Percentiles rank a stretch among this genome's conserved stretches.
phyloP scores from a whole-genome alignment of 2,888 invertebrate species.

The Pristionchus entomophagus region DNA sequence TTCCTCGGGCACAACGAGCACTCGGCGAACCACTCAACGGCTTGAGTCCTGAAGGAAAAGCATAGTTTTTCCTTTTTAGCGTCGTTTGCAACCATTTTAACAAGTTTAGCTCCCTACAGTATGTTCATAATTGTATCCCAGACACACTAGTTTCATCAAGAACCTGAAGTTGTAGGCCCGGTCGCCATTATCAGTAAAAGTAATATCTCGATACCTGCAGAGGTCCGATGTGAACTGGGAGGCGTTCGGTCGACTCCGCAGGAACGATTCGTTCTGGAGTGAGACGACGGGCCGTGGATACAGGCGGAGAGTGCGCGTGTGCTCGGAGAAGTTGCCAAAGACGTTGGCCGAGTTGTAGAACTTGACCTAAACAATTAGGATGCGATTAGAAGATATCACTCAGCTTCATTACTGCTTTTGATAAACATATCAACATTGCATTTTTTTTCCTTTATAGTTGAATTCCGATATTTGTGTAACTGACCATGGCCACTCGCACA shows the following conservation, averaged over 20 bases:
- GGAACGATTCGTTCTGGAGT: conserved; percentile 89
- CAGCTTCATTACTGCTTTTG: no score
- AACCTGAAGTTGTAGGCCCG: no score
- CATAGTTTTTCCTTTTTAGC: no score
- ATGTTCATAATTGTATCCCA: no score
- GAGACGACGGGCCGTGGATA: conserved; percentile 99
- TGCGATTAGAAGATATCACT: not conserved
- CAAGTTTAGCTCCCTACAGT: no score
- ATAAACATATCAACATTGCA: no score
- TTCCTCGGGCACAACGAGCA: conserved; percentile 98
- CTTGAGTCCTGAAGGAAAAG: conserved; percentile 80
- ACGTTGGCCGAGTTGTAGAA: conserved; percentile 98
- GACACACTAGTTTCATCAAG: no score
- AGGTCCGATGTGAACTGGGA: conserved; percentile 92
- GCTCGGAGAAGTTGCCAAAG: conserved; percentile 96
- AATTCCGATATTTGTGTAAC: conserved; percentile 53
- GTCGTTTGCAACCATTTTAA: no score
- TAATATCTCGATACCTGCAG: conserved; percentile 80
- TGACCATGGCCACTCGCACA: conserved; percentile 95
- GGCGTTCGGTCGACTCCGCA: conserved; percentile 91
- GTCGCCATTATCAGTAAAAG: no score
- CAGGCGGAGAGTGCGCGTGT: conserved; percentile 93
- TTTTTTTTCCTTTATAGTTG: no score
- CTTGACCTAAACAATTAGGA: conserved; percentile 82
- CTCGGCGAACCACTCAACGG: conserved; percentile 98